A percentile compares a stretch with the other conserved stretches of the same genome.
Conservation (phyloP, 2,797 vertebrate species). For the Sebastes nivosus region DNA sequence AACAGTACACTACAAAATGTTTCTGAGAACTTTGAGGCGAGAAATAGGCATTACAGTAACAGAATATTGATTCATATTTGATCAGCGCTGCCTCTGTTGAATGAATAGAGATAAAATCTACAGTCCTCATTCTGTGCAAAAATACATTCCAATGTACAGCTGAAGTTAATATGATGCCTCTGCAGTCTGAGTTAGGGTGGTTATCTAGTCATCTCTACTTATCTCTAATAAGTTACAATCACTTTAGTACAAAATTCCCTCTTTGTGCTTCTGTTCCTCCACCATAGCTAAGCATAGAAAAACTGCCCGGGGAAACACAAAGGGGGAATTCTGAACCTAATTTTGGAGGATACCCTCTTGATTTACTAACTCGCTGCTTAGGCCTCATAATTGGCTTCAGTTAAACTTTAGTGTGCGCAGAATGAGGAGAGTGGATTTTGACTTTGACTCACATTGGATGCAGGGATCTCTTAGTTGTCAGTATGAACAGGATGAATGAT, state of each 20-base stretch:
- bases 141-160: background rate
- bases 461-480: too few species aligned
- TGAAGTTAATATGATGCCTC: background rate
- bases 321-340: too few species aligned
- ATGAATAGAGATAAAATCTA: too few species aligned
- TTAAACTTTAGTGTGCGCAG: background rate
- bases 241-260: background rate
- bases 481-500: background rate
- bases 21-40: too few species aligned
- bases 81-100: too few species aligned
- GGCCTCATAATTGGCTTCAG: background rate
- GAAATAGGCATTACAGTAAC: too few species aligned
- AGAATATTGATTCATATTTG: too few species aligned
- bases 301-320: background rate
- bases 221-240: background rate
- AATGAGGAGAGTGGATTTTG: too few species aligned
- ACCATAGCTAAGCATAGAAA: background rate
- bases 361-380: background rate
- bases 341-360: too few species aligned
- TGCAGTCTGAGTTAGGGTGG: background rate
- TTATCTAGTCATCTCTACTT: background rate
- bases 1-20: too few species aligned
- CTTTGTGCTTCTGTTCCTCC: background rate
- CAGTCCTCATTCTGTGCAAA: too few species aligned
- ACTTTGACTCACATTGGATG: too few species aligned